Base-by-base conservation (phyloP, 2,797 vertebrate genomes). In the Emys orbicularis region DNA sequence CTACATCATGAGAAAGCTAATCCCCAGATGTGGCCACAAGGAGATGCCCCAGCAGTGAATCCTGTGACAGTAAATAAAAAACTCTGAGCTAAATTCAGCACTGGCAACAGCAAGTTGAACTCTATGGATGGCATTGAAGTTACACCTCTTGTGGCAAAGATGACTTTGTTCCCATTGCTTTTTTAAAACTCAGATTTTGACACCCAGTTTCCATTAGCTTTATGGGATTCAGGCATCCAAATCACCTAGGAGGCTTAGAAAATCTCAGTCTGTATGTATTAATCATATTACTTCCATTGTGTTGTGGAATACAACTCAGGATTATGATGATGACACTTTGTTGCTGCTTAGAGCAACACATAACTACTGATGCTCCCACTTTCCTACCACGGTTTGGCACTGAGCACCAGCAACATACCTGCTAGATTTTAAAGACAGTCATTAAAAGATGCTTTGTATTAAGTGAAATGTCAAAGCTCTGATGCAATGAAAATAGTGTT, bases 341-440 rank as follows among this genome's bases (percentile, higher is more conserved):
- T 31, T 49, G 25, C 44, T 49, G 25, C 74, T 49, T 18, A 49
- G 12, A 77, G 74, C 44, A 49, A 27, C 27, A 16, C 44, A 10
- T 18, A 47, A 44, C 13, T 10, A 3, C 56, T 2, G 79, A 44
- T 13, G 23, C 8, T 23, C 23, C 10, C 29, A 31, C 4, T 18
- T 76, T 72, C 72, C 9, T 44, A 6, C 2, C 54, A 1, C 37
- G 83, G 2, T 18, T 89, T 84, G 79, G 29, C 19, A 11, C 4
- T 29, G n/a, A 16, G 27, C 0, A 0, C 2, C 87, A 90, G 23
- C 85, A 81, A 4, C 68, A 81, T 92, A 54, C 27, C 89, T 65
- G 53, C 80, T 34, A 27, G 53, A 31, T 74, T 87, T 57, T 2
- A 0, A 6, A 3, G 72, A 59, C 37, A 2, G 77, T 10, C 34